These are phyloP conservation scores for Drosophila phalerata DNA, from an alignment of 2,888 invertebrate genomes.

Conservation along the genomic window DNA sequence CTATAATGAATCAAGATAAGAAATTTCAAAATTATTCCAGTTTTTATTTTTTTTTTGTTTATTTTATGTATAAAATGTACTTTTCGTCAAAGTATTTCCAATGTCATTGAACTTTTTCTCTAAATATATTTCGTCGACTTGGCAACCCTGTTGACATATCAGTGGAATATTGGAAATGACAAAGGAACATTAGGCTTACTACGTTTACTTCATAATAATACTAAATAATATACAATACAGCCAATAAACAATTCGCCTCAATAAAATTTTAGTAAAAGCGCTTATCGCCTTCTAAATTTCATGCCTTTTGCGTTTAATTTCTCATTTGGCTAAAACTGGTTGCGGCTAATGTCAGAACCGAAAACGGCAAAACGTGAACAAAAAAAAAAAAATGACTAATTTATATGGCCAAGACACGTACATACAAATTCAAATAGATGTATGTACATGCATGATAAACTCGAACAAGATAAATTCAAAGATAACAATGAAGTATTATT, in stretches of 20 bases:
- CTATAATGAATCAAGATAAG: slow-evolving; percentile 61
- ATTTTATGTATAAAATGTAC: slow-evolving; percentile 1
- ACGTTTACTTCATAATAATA: background rate
- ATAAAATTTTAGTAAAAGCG: slow-evolving; percentile 20
- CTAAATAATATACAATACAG: slow-evolving; percentile 12
- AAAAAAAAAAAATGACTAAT: slow-evolving; percentile 32
- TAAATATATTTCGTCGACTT: background rate
- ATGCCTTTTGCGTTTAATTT: slow-evolving; percentile 41
- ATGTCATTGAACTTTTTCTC: slow-evolving; percentile 19
- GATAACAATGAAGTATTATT: slow-evolving; percentile 47
- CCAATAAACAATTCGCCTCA: slow-evolving; percentile 27
- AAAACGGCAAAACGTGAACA: slow-evolving; percentile 34
- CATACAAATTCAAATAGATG: slow-evolving; percentile 4
- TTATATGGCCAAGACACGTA: slow-evolving; percentile 22
- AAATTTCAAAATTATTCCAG: slow-evolving; percentile 7
- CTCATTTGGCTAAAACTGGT: slow-evolving; percentile 45
- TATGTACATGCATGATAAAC: slow-evolving; percentile 43
- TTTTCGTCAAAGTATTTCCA: background rate
- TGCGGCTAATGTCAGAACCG: slow-evolving; percentile 36
- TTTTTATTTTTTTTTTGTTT: slow-evolving; percentile 7
- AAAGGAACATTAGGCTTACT: slow-evolving; percentile 4
- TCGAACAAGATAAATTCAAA: slow-evolving; percentile 45
- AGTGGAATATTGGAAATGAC: slow-evolving; percentile 8
- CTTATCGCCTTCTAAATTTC: slow-evolving; percentile 24
- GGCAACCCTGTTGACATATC: slow-evolving; percentile 24